Evolutionary conservation across 1,140 invertebrate species (phyloP), one percentile per base, ranked within the genome.

Genomic region (Apis mellifera): DNA sequence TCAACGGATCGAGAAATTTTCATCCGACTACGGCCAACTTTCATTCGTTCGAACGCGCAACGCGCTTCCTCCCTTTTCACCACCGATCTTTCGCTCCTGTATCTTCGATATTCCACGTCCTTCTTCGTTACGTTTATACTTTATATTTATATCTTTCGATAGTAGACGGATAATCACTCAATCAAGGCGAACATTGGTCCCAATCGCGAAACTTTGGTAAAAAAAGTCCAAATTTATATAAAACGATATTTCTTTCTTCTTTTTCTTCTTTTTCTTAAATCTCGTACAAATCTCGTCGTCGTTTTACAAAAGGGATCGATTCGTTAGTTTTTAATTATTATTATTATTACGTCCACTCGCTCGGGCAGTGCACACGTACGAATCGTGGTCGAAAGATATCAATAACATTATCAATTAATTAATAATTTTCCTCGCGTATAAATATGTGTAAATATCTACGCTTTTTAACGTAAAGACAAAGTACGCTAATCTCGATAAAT

Each of bases 121-220:
- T n/a, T 55, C 11, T 55, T 55, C 54, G 0, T 55, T 65, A 59
- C 19, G 19, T 17, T 19, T 59, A 21, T 21, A 2, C 55, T 19
- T 21, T 32, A 54, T 55, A n/a, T 66, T 68, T n/a, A 26, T 32
- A 26, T 0, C 17, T 26, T 23, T 42, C 19, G n/a, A 8, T 2
- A 9, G 8, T 55, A 73, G 69, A 80, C 78, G 69, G 69, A 80
- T 57, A 21, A n/a, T n/a, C n/a, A n/a, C n/a, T 52, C 52, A 64
- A 26, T 26, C 9, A 50, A 57, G 32, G n/a, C 52, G 52, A 72
- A 52, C 8, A 13, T 70, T 82, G 80, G 80, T 82, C 80, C 80
- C 65, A 26, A 55, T 69, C 17, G 4, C 62, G n/a, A 55, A 66
- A 52, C 42, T n/a, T 54, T 13, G 13, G n/a, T 26, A 21, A 21